Evolutionary conservation across 2,797 vertebrate genomes (phyloP).

Genomic region (Sciurus carolinensis): DNA sequence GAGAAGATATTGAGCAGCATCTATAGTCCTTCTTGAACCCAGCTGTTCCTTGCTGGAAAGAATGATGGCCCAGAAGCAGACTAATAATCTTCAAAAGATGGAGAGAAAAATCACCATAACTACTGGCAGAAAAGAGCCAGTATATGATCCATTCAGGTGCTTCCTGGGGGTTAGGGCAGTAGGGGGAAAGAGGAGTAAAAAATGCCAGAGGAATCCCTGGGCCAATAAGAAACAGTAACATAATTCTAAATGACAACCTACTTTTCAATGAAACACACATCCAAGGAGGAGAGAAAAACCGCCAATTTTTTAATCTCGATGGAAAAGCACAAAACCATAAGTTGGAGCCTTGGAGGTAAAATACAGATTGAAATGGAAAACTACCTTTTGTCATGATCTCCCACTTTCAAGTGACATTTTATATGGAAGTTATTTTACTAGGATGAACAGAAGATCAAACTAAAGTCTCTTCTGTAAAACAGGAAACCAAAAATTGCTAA

Average conservation of each 20-base stretch:
- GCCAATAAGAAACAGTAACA: constrained; percentile 42
- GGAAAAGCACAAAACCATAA: constrained; percentile 70
- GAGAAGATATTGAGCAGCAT: neutral
- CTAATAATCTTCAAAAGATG: neutral
- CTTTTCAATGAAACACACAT: constrained; percentile 63
- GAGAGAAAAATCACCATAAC: neutral
- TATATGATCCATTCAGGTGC: constrained; percentile 7
- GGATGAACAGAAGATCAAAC: constrained; percentile 19
- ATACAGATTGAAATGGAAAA: constrained; percentile 16
- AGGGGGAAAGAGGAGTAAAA: neutral
- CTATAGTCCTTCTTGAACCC: neutral
- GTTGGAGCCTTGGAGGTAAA: constrained; percentile 51
- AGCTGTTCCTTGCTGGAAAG: neutral
- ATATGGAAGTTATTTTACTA: neutral
- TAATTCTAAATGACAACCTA: constrained; percentile 55
- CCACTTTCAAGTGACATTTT: neutral
- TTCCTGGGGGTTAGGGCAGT: neutral
- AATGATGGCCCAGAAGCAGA: constrained; percentile 43
- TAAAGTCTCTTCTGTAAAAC: constrained; percentile 51
- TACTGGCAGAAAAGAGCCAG: neutral
- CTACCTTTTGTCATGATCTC: neutral
- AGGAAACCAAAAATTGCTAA: constrained; percentile 38
- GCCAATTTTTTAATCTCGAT: neutral
- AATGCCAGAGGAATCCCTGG: constrained; percentile 1
- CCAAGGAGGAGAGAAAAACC: neutral